These are phyloP conservation scores for Plectus sambesii DNA, from an alignment of 1,140 invertebrate species.

Conservation along the genomic window DNA sequence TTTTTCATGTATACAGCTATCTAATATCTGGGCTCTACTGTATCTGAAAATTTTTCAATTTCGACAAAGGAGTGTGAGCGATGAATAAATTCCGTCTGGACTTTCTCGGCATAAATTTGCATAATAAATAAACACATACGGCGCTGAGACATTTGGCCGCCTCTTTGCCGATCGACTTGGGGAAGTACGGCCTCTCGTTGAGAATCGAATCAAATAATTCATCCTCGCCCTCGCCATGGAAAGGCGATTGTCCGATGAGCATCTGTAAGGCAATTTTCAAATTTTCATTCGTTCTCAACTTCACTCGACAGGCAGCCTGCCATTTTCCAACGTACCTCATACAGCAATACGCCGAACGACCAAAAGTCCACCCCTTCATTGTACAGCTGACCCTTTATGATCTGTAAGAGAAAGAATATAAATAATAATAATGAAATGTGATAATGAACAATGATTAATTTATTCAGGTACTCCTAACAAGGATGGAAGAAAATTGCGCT, in stretches of 20 bases:
- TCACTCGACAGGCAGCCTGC: constrained; percentile 66
- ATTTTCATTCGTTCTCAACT: too few relatives aligned
- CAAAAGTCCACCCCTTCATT: constrained; percentile 90
- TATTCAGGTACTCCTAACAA: constrained; percentile 17
- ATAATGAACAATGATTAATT: constrained; percentile 1
- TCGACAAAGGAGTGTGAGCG: neutral
- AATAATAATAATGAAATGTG: constrained; percentile 15
- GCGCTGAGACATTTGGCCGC: constrained; percentile 92
- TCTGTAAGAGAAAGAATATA: constrained; percentile 48
- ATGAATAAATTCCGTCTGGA: constrained; percentile 13
- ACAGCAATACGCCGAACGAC: constrained; percentile 94
- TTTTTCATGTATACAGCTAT: too few relatives aligned
- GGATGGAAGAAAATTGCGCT: neutral
- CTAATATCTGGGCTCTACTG: too few relatives aligned
- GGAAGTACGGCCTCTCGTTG: constrained; percentile 94
- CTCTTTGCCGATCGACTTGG: constrained; percentile 89
- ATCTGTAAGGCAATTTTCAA: too few relatives aligned
- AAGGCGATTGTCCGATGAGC: constrained; percentile 72
- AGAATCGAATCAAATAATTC: constrained; percentile 96
- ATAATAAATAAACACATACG: constrained; percentile 45
- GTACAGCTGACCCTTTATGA: constrained; percentile 88
- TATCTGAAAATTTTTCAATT: neutral
- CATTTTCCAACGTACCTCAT: too few relatives aligned
- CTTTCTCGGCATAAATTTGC: constrained; percentile 15
- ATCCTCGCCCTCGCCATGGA: constrained; percentile 98